Base-by-base conservation (phyloP, 2,113 vertebrate genomes). In the Forbesichthys agassizii region DNA sequence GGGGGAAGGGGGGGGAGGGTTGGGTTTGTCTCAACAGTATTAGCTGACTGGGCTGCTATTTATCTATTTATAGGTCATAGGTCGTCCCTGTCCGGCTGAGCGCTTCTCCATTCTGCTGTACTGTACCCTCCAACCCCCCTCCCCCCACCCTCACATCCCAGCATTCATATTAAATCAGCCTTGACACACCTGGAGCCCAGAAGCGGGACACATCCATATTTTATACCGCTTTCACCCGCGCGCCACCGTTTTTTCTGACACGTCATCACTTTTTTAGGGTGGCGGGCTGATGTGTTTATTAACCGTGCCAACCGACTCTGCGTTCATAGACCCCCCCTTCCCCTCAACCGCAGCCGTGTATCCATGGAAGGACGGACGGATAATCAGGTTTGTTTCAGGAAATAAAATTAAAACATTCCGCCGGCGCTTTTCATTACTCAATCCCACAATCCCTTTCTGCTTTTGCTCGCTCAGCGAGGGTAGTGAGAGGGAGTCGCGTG, bases 141-240 rank as follows among this genome's bases (percentile, higher is more conserved):
- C 64, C 68, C 47, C 66, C 64, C 51, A 51, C 3, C 64, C 9
- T 5, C 14, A 6, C 71, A 8, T 61, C 72, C 78, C 91, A 88
- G 89, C 91, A 90, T 94, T 42, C 93, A 95, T 95, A 95, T 97
- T 96, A 96, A 98, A 98, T 98, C 96, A 97, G 94, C 92, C 90
- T 93, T 95, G 95, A 96, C 93, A 87, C 94, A 97, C 95, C 96
- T 95, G 94, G 92, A 93, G 94, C 92, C 71, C 88, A 77, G 84
- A 68, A 61, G 74, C 76, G 5, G 92, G 94, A 93, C 95, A 96
- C 96, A 98, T 97, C 94, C 95, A 97, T 98, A 98, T 98, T 97
- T 98, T 95, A 98, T 96, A 90, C 88, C 16, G 5, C 7, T 42
- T 42, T 42, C 36, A 42, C 4, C 36, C 0, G 87, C 72, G 91